Conservation (phyloP, 2,888 invertebrate genomes). For the Cephalotes varians region DNA sequence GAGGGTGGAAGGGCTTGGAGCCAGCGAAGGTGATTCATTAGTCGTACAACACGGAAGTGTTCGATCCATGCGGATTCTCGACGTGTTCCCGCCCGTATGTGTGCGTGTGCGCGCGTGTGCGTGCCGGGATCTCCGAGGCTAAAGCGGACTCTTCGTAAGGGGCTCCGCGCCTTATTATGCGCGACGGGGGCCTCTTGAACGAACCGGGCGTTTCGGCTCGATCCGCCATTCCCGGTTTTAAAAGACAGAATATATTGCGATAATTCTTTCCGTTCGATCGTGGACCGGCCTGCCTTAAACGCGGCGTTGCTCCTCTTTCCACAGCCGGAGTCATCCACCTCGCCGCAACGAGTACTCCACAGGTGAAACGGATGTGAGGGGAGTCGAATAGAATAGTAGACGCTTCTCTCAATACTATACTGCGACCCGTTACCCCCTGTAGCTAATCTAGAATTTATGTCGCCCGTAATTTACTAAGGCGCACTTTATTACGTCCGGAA, state of each 20-base stretch:
- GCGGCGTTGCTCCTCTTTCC: constrained; percentile 34
- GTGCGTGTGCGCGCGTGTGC: constrained; percentile 53
- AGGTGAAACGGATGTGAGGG: constrained; percentile 49
- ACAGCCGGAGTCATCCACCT: constrained; percentile 34
- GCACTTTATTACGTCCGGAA: constrained; percentile 56
- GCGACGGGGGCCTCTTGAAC: constrained; percentile 71
- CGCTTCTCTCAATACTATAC: constrained; percentile 34
- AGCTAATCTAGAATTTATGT: constrained; percentile 60
- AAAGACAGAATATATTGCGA: constrained; percentile 76
- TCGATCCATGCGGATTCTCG: constrained; percentile 75
- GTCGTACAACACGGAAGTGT: constrained; percentile 85
- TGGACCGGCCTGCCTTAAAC: constrained; percentile 30
- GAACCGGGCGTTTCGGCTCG: constrained; percentile 70
- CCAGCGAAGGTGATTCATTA: constrained; percentile 84
- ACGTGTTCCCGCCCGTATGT: constrained; percentile 66
- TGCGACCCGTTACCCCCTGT: constrained; percentile 48
- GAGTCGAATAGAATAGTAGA: constrained; percentile 22
- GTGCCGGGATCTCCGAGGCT: constrained; percentile 64
- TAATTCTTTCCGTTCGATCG: constrained; percentile 75
- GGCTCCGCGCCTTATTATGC: constrained; percentile 75
- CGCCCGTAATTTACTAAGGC: constrained; percentile 59
- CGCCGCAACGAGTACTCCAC: constrained; percentile 32
- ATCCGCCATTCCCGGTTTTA: constrained; percentile 63
- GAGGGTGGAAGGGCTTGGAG: constrained; percentile 65
- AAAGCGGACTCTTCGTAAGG: constrained; percentile 66